Percentiles rank a stretch among this genome's conserved stretches.
These are phyloP conservation scores for Ypsolopha sequella DNA, from an alignment of 2,888 invertebrate genomes.

Conservation along the genomic window DNA sequence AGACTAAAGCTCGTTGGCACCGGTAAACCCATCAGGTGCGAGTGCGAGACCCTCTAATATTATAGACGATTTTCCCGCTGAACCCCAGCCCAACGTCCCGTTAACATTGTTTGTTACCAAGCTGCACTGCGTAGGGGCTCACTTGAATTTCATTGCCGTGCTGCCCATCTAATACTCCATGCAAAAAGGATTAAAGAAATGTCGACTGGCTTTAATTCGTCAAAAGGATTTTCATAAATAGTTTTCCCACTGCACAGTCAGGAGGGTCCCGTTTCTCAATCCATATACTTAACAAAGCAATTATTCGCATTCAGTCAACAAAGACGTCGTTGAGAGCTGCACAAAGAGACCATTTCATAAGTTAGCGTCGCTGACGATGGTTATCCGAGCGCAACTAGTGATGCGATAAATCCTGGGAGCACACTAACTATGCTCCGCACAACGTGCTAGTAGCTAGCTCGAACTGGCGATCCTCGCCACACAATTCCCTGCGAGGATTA, in stretches of 20 bases:
- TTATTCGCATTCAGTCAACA: constrained; percentile 55
- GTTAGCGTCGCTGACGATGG: constrained; percentile 52
- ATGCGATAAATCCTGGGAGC: constrained; percentile 56
- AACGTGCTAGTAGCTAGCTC: constrained; percentile 22
- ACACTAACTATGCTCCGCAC: constrained; percentile 43
- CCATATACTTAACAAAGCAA: constrained; percentile 26
- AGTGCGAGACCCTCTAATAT: constrained; percentile 37
- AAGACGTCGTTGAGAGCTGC: constrained; percentile 32
- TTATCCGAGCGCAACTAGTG: constrained; percentile 58
- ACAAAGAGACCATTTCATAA: constrained; percentile 59
- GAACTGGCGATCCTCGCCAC: constrained; percentile 41
- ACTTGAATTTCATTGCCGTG: neutral
- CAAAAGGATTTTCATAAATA: too few species aligned
- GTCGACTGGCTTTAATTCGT: too few species aligned
- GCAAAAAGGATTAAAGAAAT: too few species aligned
- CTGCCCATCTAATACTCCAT: neutral
- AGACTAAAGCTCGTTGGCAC: constrained; percentile 60
- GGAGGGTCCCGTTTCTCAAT: neutral
- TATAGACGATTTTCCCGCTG: constrained; percentile 17
- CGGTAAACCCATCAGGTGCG: constrained; percentile 61
- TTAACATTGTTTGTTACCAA: constrained; percentile 11
- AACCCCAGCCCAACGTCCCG: constrained; percentile 16
- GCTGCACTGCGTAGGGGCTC: neutral
- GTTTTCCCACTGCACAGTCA: too few species aligned
- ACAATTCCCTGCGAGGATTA: constrained; percentile 62